These are phyloP conservation scores for Mesitornis unicolor DNA, from an alignment of 2,113 vertebrate genomes.

Conservation along the genomic window DNA sequence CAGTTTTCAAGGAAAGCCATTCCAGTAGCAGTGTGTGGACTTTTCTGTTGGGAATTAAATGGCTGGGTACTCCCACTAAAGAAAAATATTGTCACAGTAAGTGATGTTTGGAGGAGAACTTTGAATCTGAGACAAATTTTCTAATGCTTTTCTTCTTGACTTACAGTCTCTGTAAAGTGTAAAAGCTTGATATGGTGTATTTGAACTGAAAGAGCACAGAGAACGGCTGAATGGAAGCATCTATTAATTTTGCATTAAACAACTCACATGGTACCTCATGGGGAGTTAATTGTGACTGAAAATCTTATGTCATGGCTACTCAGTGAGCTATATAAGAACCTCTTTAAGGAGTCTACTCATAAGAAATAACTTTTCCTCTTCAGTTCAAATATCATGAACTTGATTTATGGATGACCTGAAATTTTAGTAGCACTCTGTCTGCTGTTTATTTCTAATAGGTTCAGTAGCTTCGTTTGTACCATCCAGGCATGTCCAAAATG, in stretches of 20 bases:
- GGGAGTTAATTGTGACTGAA: background rate
- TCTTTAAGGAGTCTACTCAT: background rate
- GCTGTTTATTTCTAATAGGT: background rate
- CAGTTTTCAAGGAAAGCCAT: background rate
- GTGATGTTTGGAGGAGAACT: background rate
- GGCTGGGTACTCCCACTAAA: background rate
- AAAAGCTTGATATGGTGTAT: background rate
- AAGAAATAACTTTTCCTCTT: background rate
- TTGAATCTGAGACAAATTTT: background rate
- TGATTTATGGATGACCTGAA: background rate
- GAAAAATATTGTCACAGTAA: background rate
- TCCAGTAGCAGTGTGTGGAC: background rate
- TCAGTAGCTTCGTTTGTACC: background rate
- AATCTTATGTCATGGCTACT: background rate
- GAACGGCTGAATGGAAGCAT: background rate
- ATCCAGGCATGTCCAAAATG: background rate
- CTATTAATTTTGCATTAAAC: background rate
- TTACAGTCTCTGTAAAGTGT: background rate
- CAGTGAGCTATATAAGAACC: background rate
- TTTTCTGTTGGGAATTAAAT: background rate
- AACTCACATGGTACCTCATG: background rate
- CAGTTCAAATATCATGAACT: background rate
- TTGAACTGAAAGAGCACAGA: background rate
- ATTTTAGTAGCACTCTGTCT: background rate
- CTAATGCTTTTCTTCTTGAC: background rate